Base-by-base conservation (phyloP, 92 coral and sea anemone genomes). In the Actinostola sp. region DNA sequence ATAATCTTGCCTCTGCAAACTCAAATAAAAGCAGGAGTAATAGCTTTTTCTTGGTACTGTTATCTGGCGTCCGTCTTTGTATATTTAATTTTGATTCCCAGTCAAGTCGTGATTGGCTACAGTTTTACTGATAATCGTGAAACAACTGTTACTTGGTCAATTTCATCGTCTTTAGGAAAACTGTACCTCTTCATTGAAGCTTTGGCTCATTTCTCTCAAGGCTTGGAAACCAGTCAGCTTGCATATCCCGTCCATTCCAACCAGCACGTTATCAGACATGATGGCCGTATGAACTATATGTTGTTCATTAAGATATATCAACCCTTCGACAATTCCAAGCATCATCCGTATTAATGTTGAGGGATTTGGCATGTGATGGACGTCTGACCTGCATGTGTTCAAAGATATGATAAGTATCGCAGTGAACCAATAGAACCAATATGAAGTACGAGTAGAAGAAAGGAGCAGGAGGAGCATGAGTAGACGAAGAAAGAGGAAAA, bases 141-240 rank as follows among this genome's bases (percentile, higher is more conserved):
- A 2, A 48, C 19, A 48, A 14, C 8, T 6, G 54, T 14, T 15
- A 48, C 3, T 48, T 15, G 3, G 14, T 8, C 16, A 53, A 28
- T n/a, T 53, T 23, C 28, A 53, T 28, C 8, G 12, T 53, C 4
- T 21, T 3, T 15, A 15, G 13, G 12, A 1, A 2, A 53, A 53
- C 59, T 16, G 26, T 66, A 66, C 72, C 72, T 66, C 65, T 25
- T 34, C 38, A 21, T 59, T 59, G 39, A 1, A 34, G 4, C 3
- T 29, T n/a, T n/a, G n/a, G n/a, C n/a, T n/a, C 72, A 66, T 66
- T 46, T 66, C 57, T 30, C 55, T 30, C 19, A 52, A 17, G 28
- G 54, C 52, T 27, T 66, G 55, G 72, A 66, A 66, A 9, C 72
- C 72, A 24, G 72, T 66, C 14, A 66, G 35, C 32, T 46, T 66